phyloP scores from a whole-genome alignment of 2,888 invertebrate genomes.

The Trachelus troglodyta region DNA sequence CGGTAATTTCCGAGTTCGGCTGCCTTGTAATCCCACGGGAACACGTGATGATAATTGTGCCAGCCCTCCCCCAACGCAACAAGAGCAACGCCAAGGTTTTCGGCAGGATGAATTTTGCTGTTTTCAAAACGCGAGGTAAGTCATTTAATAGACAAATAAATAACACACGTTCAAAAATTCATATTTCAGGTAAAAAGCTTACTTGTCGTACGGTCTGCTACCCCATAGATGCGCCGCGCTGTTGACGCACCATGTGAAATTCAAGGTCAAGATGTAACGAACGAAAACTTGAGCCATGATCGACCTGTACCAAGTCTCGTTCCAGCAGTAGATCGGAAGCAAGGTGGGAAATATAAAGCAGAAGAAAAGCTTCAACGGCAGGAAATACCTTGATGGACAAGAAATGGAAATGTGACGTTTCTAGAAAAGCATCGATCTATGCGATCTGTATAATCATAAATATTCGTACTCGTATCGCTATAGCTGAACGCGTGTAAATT shows the following conservation, averaged over 20 bases:
- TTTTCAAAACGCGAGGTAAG: background rate
- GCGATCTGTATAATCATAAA: too few relatives aligned
- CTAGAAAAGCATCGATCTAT: background rate
- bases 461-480: background rate
- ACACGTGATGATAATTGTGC: constrained; percentile 71
- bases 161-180: too few relatives aligned
- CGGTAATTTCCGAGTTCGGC: constrained; percentile 63
- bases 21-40: constrained; percentile 66
- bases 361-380: constrained; percentile 67
- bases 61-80: constrained; percentile 65
- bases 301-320: constrained; percentile 67
- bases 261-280: constrained; percentile 68
- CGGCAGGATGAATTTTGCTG: constrained; percentile 29
- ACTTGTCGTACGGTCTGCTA: constrained; percentile 56
- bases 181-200: constrained; percentile 23
- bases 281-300: constrained; percentile 67
- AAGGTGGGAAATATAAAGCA: constrained; percentile 72
- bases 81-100: constrained; percentile 52
- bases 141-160: background rate
- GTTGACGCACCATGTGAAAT: constrained; percentile 73
- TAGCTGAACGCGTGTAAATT: background rate
- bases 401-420: background rate
- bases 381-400: constrained; percentile 63
- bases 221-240: constrained; percentile 70
- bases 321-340: constrained; percentile 71